Evolutionary conservation across 2,113 vertebrate genomes (phyloP).

Genomic region (Ahaetulla prasina): DNA sequence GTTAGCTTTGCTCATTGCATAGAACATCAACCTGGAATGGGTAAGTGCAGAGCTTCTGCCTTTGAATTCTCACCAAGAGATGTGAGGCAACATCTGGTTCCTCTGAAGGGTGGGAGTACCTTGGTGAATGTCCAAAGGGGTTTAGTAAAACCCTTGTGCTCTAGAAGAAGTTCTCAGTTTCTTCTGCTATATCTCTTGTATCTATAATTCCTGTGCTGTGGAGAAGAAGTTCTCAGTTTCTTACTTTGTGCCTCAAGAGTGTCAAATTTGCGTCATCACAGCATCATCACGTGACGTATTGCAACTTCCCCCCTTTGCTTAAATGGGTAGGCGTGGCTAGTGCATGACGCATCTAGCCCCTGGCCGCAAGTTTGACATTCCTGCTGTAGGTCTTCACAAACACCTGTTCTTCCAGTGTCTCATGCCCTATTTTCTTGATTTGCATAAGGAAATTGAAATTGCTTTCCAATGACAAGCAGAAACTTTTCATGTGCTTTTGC

Average conservation of each 20-base stretch:
- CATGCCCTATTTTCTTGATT: background rate
- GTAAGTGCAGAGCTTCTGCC: background rate
- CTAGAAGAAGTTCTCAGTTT: background rate
- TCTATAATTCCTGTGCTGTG: background rate
- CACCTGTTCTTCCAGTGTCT: background rate
- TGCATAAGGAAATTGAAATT: conserved; percentile 5
- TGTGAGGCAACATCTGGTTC: background rate
- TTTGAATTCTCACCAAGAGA: background rate
- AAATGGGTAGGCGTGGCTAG: too few relatives aligned
- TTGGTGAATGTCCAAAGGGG: background rate
- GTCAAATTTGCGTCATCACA: too few relatives aligned
- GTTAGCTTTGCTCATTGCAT: background rate
- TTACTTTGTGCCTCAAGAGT: background rate
- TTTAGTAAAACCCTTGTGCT: background rate
- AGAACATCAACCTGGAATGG: background rate
- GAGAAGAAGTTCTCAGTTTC: background rate
- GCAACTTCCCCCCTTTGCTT: too few relatives aligned
- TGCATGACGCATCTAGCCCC: too few relatives aligned
- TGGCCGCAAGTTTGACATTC: too few relatives aligned
- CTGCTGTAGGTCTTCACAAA: background rate
- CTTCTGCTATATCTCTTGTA: background rate
- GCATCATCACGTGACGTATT: too few relatives aligned
- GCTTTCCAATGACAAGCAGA: background rate
- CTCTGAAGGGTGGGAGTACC: background rate
- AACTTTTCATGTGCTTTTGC: background rate